A percentile compares a stretch with the other conserved stretches of the same genome.
Evolutionary conservation across 1,140 invertebrate genomes (phyloP).

Genomic region (Drosophila pallidifrons): DNA sequence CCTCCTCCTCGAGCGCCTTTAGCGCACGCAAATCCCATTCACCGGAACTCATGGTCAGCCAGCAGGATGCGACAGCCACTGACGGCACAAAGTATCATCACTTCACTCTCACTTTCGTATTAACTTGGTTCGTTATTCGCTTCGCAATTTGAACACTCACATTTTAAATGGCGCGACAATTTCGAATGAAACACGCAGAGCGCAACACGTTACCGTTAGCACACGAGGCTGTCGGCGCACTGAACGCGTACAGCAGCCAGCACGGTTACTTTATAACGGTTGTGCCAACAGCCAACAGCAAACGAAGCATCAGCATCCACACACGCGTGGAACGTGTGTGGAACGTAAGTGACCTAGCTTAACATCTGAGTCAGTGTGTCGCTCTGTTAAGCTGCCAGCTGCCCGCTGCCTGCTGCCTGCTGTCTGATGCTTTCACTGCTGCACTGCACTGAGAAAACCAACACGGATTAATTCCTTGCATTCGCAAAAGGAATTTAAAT

Average conservation of each 20-base stretch:
- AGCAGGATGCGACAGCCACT: slow-evolving; percentile 12
- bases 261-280: slow-evolving; percentile 69
- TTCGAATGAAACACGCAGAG: neutral
- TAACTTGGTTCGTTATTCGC: neutral
- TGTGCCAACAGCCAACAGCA: slow-evolving; percentile 46
- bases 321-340: slow-evolving; percentile 66
- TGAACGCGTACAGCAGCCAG: slow-evolving; percentile 43
- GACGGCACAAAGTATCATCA: neutral
- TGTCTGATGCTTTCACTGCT: neutral
- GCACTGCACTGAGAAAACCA: slow-evolving; percentile 4
- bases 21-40: slow-evolving; percentile 83
- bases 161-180: neutral
- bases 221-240: slow-evolving; percentile 62
- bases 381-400: slow-evolving; percentile 52
- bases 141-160: slow-evolving; percentile 44
- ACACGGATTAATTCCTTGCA: neutral
- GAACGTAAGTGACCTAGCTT: slow-evolving; percentile 76
- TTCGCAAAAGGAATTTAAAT: neutral
- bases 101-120: slow-evolving; percentile 35
- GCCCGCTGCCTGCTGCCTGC: neutral
- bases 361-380: slow-evolving; percentile 70
- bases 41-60: slow-evolving; percentile 72
- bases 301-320: slow-evolving; percentile 25
- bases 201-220: slow-evolving; percentile 53
- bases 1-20: slow-evolving; percentile 82